Percentiles rank a stretch among this genome's conserved stretches.
Conservation (phyloP, 2,113 vertebrate genomes). For the Ceyx cyanopectus region DNA sequence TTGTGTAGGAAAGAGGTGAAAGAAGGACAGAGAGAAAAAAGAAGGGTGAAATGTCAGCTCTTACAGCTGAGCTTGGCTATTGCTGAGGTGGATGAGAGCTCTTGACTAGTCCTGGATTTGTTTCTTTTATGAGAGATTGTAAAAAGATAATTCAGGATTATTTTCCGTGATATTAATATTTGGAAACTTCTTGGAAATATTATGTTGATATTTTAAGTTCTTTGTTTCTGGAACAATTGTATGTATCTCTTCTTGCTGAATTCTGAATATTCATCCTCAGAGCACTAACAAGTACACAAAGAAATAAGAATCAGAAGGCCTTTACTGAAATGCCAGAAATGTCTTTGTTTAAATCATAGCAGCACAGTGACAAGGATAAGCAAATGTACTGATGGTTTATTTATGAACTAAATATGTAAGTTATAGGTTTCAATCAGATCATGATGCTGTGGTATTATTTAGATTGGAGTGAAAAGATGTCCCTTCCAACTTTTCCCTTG, state of each 20-base stretch:
- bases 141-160: slow-evolving; percentile 38
- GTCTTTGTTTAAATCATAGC: slow-evolving; percentile 43
- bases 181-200: slow-evolving; percentile 48
- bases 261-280: not conserved
- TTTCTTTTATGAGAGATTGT: not conserved
- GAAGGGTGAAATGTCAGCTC: not conserved
- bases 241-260: not conserved
- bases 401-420: not conserved
- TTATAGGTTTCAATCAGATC: slow-evolving; percentile 38
- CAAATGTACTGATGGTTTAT: not conserved
- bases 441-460: not conserved
- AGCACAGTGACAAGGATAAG: slow-evolving; percentile 55
- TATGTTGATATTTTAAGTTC: slow-evolving; percentile 22
- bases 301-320: slow-evolving; percentile 40
- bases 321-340: slow-evolving; percentile 72
- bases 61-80: not conserved
- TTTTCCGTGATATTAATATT: not conserved
- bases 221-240: not conserved
- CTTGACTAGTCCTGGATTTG: not conserved
- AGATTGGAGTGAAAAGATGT: not conserved
- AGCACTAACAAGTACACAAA: not conserved
- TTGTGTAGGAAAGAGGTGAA: not conserved
- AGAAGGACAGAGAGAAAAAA: not conserved
- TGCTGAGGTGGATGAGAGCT: not conserved
- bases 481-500: not conserved